phyloP scores from a whole-genome alignment of 2,113 vertebrate species.

The Anser brachyrhynchus region DNA sequence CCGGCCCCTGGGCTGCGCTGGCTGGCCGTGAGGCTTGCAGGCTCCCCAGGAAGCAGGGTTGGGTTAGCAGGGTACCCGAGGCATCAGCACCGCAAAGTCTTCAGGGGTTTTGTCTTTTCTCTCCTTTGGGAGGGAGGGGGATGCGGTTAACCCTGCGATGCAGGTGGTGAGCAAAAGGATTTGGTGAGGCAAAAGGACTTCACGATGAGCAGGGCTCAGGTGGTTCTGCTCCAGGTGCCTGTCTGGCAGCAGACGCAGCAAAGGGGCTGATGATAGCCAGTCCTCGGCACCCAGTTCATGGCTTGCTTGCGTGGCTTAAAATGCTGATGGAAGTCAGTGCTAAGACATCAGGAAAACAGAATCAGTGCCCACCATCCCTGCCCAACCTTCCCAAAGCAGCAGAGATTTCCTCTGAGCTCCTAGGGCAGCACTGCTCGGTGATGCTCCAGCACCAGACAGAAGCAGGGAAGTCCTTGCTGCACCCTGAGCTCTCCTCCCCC shows the following conservation, averaged over 20 bases:
- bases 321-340: not conserved
- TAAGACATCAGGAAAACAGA: not conserved
- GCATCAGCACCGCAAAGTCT: not conserved
- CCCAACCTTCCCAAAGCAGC: not conserved
- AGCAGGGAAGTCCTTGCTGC: not conserved
- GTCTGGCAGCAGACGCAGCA: not conserved
- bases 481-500: not conserved
- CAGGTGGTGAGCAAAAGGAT: not conserved
- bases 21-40: accelerated
- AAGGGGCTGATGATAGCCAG: not conserved
- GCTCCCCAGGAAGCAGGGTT: not conserved
- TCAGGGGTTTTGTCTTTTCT: not conserved
- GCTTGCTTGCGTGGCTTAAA: not conserved
- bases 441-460: not conserved
- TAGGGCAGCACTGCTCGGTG: not conserved
- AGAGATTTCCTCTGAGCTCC: not conserved
- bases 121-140: not conserved
- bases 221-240: not conserved
- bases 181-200: not conserved
- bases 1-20: accelerated
- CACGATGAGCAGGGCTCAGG: not conserved
- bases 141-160: accelerated
- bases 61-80: not conserved
- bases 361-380: not conserved
- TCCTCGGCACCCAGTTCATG: not conserved